Evolutionary conservation across 1,140 invertebrate species (phyloP).

Genomic region (Tetramorium alpestre): DNA sequence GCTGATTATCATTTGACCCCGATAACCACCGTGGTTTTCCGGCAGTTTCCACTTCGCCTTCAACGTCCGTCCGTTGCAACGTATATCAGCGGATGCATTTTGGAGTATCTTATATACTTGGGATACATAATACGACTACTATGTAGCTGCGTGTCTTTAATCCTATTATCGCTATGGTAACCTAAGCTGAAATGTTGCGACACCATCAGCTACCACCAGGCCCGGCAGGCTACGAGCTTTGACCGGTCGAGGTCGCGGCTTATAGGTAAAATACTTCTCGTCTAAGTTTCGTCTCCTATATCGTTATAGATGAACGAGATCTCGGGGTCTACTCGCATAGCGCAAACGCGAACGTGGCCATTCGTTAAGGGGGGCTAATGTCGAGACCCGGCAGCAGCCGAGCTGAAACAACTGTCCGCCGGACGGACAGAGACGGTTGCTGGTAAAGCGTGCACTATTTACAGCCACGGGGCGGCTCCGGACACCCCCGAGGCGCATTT

Average conservation of each 20-base stretch:
- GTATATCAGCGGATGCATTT: background rate
- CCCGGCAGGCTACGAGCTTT: conserved; percentile 25
- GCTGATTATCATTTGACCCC: background rate
- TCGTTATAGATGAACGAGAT: conserved; percentile 52
- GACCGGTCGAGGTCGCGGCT: conserved; percentile 26
- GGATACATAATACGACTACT: conserved; percentile 30
- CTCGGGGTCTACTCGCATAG: conserved; percentile 52
- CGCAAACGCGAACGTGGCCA: conserved; percentile 34
- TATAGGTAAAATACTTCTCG: conserved; percentile 30
- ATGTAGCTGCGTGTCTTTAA: conserved; percentile 40
- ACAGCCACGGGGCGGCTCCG: conserved; percentile 25
- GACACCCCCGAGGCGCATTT: conserved; percentile 74
- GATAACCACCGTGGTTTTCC: background rate
- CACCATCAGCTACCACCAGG: conserved; percentile 10
- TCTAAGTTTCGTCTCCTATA: conserved; percentile 48
- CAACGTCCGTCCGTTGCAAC: background rate
- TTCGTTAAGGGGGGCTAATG: conserved; percentile 40
- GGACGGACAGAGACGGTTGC: conserved; percentile 34
- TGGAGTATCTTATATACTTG: background rate
- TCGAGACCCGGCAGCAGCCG: background rate
- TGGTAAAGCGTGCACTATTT: conserved; percentile 61
- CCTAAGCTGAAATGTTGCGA: conserved; percentile 53
- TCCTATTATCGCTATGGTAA: conserved; percentile 52
- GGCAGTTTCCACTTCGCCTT: background rate
- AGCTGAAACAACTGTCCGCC: conserved; percentile 10